These are phyloP conservation scores for Drosophila lowei DNA, from an alignment of 1,140 invertebrate genomes.

Conservation along the genomic window DNA sequence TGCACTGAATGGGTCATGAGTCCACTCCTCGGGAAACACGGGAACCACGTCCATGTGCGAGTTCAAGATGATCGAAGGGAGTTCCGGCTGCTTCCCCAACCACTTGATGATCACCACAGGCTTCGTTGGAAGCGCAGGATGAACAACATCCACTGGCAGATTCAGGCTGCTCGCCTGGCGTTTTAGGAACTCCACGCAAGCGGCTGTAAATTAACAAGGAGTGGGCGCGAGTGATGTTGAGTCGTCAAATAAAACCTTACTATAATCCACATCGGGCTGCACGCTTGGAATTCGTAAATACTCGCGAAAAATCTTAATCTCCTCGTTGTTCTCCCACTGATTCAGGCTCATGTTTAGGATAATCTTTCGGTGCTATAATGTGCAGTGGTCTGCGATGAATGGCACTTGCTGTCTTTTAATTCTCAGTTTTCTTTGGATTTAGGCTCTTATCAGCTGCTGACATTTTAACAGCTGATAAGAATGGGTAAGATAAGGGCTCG, in stretches of 20 bases:
- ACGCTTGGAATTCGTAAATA: conserved; percentile 92
- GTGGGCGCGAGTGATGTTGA: too few species aligned
- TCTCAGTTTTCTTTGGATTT: too few species aligned
- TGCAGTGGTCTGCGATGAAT: conserved; percentile 1
- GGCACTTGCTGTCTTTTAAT: not conserved
- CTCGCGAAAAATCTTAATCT: conserved; percentile 90
- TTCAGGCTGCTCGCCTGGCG: conserved; percentile 86
- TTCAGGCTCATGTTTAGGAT: conserved; percentile 31
- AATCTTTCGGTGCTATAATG: not conserved
- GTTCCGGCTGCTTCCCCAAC: conserved; percentile 86
- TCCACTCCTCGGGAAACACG: conserved; percentile 87
- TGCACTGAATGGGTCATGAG: conserved; percentile 88
- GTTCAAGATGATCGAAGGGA: conserved; percentile 89
- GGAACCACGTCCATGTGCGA: conserved; percentile 96
- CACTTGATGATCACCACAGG: conserved; percentile 91
- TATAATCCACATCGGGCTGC: conserved; percentile 92
- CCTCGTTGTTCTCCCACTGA: conserved; percentile 85
- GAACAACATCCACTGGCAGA: conserved; percentile 85
- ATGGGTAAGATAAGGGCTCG: too few species aligned
- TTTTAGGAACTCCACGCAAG: conserved; percentile 86
- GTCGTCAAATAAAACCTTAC: conserved; percentile 19
- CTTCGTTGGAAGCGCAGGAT: conserved; percentile 83
- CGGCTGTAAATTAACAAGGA: conserved; percentile 32
- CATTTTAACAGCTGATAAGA: too few species aligned
- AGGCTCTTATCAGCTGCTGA: too few species aligned